Percentiles rank a stretch among this genome's conserved stretches.
These are phyloP conservation scores for Rhinolophus ferrumequinum DNA, from an alignment of 2,113 vertebrate species.

Conservation along the genomic window DNA sequence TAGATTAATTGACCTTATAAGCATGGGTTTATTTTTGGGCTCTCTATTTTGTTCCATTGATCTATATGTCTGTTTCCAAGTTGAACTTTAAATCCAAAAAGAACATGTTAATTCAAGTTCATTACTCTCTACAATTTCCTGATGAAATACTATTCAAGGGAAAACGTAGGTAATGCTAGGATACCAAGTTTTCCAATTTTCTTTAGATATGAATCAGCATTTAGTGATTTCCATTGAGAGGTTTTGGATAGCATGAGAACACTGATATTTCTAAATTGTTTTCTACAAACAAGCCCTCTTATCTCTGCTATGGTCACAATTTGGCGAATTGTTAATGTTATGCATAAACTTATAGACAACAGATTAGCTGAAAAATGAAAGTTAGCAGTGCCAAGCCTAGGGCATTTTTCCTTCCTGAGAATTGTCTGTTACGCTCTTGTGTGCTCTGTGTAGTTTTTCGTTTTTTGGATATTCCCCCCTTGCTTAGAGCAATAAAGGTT, in stretches of 20 bases:
- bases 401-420: slow-evolving; percentile 57
- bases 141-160: neutral
- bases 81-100: neutral
- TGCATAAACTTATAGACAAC: neutral
- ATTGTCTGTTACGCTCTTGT: neutral
- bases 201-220: neutral
- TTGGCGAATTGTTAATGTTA: neutral
- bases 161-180: neutral
- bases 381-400: neutral
- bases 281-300: rapidly evolving
- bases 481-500: neutral
- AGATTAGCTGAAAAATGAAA: slow-evolving; percentile 54
- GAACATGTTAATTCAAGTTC: neutral
- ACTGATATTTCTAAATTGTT: neutral
- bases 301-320: neutral
- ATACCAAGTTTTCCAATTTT: neutral
- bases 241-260: slow-evolving; percentile 38
- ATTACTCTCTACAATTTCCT: neutral
- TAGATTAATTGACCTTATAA: neutral
- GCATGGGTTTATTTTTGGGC: neutral
- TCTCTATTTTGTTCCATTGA: neutral
- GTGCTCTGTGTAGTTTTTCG: neutral
- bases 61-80: neutral
- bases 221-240: neutral
- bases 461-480: neutral